Evolutionary conservation across 2,797 vertebrate genomes (phyloP).

Genomic region (Bradypus variegatus): DNA sequence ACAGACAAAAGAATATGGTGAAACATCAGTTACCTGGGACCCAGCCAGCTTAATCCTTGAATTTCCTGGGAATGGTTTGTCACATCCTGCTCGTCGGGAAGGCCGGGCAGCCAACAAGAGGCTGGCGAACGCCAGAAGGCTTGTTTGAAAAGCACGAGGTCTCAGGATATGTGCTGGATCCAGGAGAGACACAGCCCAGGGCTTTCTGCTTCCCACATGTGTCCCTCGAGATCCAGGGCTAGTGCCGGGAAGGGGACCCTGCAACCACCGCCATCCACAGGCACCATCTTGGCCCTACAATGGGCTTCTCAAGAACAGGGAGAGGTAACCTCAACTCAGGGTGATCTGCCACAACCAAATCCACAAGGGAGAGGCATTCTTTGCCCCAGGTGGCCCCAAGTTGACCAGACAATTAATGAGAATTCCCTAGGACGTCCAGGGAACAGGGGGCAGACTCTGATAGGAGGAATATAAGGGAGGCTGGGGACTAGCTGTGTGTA

Average conservation of each 20-base stretch:
- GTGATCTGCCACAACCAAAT: background rate
- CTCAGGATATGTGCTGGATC: background rate
- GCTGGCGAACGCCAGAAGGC: background rate
- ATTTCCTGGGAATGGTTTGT: no score
- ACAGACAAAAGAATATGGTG: background rate
- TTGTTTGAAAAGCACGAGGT: background rate
- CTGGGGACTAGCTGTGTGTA: background rate
- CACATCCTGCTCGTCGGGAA: background rate
- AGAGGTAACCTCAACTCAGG: fast-evolving
- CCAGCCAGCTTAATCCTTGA: no score
- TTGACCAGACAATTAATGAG: background rate
- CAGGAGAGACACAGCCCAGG: background rate
- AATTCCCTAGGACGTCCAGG: background rate
- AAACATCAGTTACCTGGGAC: background rate
- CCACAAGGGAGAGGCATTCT: background rate
- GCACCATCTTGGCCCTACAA: fast-evolving
- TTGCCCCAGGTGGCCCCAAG: background rate
- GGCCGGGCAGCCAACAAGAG: no score
- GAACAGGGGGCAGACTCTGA: background rate
- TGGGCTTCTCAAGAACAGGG: background rate
- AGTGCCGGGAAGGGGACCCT: fast-evolving
- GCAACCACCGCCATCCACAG: fast-evolving
- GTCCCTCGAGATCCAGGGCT: background rate
- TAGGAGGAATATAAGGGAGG: fast-evolving
- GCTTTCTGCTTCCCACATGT: fast-evolving